Percentiles rank a stretch among this genome's conserved stretches.
phyloP scores from a whole-genome alignment of 1,140 invertebrate genomes.

The Lordiphosa clarofinis region DNA sequence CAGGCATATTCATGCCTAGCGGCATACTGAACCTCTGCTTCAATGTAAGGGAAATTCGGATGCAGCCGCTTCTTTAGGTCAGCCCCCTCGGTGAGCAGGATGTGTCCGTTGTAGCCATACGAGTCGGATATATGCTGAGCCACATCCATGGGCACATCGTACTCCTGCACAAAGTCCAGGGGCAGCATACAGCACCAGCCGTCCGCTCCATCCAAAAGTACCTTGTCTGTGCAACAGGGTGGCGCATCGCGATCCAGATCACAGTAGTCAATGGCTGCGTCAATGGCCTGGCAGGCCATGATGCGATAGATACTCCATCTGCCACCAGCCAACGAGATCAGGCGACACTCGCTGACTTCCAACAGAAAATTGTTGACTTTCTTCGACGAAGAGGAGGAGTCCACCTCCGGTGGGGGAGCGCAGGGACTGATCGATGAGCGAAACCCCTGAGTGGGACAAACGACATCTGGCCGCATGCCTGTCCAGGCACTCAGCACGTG shows the following conservation, averaged over 20 bases:
- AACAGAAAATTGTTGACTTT: constrained; percentile 27
- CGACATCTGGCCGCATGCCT: constrained; percentile 26
- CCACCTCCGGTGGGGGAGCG: background rate
- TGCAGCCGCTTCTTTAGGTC: constrained; percentile 24
- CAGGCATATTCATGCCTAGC: constrained; percentile 48
- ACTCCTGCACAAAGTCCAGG: constrained; percentile 40
- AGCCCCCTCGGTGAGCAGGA: constrained; percentile 9
- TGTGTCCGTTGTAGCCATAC: constrained; percentile 44
- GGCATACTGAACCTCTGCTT: constrained; percentile 47
- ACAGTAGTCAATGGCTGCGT: constrained; percentile 38
- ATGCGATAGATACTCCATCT: constrained; percentile 50
- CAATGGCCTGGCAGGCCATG: constrained; percentile 51
- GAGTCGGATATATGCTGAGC: constrained; percentile 51
- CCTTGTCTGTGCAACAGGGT: constrained; percentile 23
- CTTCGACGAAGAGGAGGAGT: background rate
- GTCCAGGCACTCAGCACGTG: constrained; percentile 59
- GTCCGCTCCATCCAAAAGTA: constrained; percentile 43
- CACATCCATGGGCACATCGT: constrained; percentile 48
- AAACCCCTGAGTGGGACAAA: constrained; percentile 14
- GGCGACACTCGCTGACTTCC: constrained; percentile 35
- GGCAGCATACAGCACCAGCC: constrained; percentile 42
- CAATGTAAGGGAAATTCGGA: constrained; percentile 49
- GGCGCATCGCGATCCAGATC: constrained; percentile 24
- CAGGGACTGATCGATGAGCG: background rate
- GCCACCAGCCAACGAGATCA: constrained; percentile 53